Conservation (phyloP, 1,140 invertebrate genomes). For the Zophobas morio region DNA sequence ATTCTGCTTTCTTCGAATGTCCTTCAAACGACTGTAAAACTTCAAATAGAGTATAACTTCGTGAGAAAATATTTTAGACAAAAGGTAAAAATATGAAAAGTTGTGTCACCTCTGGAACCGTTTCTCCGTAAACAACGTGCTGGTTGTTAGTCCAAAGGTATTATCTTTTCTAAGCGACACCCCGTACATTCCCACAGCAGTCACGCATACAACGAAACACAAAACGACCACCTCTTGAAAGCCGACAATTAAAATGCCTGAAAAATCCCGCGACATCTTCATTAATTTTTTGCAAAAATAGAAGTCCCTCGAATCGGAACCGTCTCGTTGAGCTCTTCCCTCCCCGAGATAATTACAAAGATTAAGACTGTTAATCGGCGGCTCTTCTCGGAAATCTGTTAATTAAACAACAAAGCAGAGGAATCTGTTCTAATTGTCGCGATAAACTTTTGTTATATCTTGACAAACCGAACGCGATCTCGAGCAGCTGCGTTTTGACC, state of each 20-base stretch:
- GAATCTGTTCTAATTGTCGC: slow-evolving; percentile 7
- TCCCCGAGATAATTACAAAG: slow-evolving; percentile 31
- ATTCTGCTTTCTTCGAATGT: no score
- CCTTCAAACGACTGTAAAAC: no score
- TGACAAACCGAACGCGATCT: background rate
- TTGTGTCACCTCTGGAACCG: no score
- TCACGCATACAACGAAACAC: background rate
- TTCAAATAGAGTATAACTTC: no score
- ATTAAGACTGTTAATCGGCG: slow-evolving; percentile 21
- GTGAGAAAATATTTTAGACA: no score
- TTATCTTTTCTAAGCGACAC: background rate
- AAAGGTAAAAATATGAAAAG: no score
- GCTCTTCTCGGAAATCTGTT: slow-evolving; percentile 22
- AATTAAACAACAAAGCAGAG: slow-evolving; percentile 30
- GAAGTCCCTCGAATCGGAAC: background rate
- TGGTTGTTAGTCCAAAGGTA: no score
- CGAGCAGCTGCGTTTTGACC: slow-evolving; percentile 4
- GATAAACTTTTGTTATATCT: slow-evolving; percentile 22
- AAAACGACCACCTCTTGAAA: background rate
- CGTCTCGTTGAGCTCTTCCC: background rate
- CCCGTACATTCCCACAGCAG: background rate
- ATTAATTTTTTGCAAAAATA: background rate
- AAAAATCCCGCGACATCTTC: background rate
- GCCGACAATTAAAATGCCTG: background rate
- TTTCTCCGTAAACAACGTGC: no score